Conservation (phyloP, 2,797 vertebrate genomes). For the Propithecus deckenii region DNA sequence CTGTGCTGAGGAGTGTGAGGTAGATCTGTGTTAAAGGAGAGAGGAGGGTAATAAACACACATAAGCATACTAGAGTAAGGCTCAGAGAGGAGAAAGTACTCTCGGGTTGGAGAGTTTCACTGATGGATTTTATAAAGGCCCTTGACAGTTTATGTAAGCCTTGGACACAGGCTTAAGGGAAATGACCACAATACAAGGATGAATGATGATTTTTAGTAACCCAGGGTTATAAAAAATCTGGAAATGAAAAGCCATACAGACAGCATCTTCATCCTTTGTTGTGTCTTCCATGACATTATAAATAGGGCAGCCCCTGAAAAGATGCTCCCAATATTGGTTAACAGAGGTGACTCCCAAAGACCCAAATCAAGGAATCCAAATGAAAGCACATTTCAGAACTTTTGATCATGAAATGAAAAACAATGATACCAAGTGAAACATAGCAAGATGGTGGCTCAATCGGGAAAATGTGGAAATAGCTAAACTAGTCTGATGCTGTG, state of each 20-base stretch:
- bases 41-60: neutral
- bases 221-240: neutral
- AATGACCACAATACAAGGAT: neutral
- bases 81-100: neutral
- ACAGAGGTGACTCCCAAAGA: neutral
- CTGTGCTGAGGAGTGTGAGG: fast-evolving
- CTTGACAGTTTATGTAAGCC: neutral
- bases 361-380: neutral
- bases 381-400: neutral
- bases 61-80: neutral
- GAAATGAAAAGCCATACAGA: neutral
- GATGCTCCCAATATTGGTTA: neutral
- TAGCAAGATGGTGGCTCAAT: neutral
- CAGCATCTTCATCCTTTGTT: neutral
- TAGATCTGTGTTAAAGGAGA: neutral
- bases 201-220: neutral
- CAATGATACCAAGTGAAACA: neutral
- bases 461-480: neutral
- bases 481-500: neutral
- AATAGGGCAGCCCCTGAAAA: neutral
- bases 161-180: neutral
- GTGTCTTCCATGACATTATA: neutral
- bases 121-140: neutral
- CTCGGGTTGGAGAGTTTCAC: neutral
- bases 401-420: neutral